A percentile compares a stretch with the other conserved stretches of the same genome.
These are phyloP conservation scores for Zaprionus davidi DNA, from an alignment of 1,140 invertebrate species.

Conservation along the genomic window DNA sequence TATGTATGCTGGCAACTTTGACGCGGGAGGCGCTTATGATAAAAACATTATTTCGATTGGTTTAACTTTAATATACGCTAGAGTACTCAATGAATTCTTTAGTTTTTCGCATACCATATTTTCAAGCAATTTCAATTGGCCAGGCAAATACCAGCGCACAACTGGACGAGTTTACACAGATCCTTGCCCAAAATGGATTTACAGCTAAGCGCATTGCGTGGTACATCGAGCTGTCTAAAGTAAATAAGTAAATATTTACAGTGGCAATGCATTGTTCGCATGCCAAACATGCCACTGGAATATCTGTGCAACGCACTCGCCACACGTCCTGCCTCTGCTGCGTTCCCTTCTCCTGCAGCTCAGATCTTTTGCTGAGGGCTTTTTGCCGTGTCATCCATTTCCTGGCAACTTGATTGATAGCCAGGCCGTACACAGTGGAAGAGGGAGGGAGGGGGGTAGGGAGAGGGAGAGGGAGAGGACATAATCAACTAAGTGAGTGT, in stretches of 20 bases:
- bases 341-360: too few species aligned
- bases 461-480: background rate
- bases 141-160: too few species aligned
- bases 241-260: slow-evolving; percentile 3
- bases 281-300: background rate
- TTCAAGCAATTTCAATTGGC: background rate
- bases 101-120: background rate
- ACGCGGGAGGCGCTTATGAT: background rate
- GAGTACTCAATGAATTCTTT: background rate
- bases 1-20: background rate
- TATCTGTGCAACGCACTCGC: background rate
- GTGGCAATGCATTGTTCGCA: background rate
- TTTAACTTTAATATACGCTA: background rate
- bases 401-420: background rate
- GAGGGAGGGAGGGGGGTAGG: background rate
- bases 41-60: background rate
- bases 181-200: background rate
- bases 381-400: slow-evolving; percentile 3
- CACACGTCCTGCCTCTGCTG: too few species aligned
- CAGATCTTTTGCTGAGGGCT: background rate
- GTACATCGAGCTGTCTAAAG: background rate
- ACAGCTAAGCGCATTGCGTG: background rate
- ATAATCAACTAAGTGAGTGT: slow-evolving; percentile 4
- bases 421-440: background rate
- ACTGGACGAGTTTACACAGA: too few species aligned